A percentile compares a stretch with the other conserved stretches of the same genome.
Conservation (phyloP, 2,113 vertebrate species). For the Macrotis lagotis region DNA sequence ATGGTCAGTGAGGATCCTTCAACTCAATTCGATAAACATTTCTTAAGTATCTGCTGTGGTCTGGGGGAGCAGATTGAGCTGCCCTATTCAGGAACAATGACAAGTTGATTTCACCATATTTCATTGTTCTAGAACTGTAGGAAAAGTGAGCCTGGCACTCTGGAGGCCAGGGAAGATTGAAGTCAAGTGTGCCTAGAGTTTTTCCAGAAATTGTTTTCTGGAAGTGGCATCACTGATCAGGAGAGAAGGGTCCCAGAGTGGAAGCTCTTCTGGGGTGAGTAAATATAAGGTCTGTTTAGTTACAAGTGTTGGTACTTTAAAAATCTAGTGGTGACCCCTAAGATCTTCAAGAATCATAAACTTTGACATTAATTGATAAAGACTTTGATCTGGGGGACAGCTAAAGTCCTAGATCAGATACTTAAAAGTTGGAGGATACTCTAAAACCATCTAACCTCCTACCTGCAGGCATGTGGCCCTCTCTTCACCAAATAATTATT, state of each 20-base stretch:
- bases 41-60: too few relatives aligned
- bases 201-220: background rate
- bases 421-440: background rate
- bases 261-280: background rate
- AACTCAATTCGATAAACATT: too few relatives aligned
- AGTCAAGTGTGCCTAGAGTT: background rate
- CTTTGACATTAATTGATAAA: background rate
- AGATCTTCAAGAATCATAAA: background rate
- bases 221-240: background rate
- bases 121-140: too few relatives aligned
- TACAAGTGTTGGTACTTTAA: background rate
- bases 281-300: too few relatives aligned
- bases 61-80: too few relatives aligned
- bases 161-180: too few relatives aligned
- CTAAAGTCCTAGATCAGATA: background rate
- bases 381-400: background rate
- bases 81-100: too few relatives aligned
- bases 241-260: background rate
- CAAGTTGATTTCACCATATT: too few relatives aligned
- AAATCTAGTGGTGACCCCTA: background rate
- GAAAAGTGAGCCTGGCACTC: too few relatives aligned
- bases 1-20: too few relatives aligned
- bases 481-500: background rate
- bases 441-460: background rate
- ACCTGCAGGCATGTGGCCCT: background rate